These are phyloP conservation scores for Lanius ludovicianus DNA, from an alignment of 2,113 vertebrate species.

Conservation along the genomic window DNA sequence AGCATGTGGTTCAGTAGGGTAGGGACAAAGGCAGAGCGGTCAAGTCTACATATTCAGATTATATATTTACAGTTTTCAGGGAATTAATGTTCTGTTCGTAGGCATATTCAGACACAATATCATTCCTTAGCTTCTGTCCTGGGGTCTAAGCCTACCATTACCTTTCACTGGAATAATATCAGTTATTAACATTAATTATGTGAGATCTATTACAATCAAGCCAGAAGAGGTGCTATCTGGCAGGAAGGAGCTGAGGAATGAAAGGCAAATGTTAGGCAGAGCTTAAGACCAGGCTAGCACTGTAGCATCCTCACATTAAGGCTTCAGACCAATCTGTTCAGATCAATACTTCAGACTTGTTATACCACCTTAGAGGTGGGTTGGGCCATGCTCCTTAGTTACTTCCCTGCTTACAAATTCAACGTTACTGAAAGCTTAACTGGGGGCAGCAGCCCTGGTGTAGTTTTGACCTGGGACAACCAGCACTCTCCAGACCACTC, in stretches of 20 bases:
- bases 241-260: background rate
- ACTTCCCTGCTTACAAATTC: background rate
- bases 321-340: background rate
- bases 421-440: background rate
- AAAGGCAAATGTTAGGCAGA: background rate
- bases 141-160: background rate
- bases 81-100: background rate
- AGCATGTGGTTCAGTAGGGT: background rate
- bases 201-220: background rate
- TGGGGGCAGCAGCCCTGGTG: accelerated
- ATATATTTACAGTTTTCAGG: background rate
- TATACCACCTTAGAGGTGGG: background rate
- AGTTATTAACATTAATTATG: background rate
- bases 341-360: background rate
- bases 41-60: background rate
- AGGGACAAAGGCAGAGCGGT: background rate
- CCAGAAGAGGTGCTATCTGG: background rate
- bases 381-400: accelerated
- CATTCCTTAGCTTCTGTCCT: background rate
- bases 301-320: background rate
- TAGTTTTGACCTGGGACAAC: background rate
- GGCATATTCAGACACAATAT: background rate
- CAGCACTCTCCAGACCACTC: background rate
- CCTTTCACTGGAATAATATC: background rate
- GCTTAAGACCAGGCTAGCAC: background rate